Percentiles rank a stretch among this genome's conserved stretches.
phyloP scores from a whole-genome alignment of 2,797 vertebrate genomes.

The Octomys mimax region DNA sequence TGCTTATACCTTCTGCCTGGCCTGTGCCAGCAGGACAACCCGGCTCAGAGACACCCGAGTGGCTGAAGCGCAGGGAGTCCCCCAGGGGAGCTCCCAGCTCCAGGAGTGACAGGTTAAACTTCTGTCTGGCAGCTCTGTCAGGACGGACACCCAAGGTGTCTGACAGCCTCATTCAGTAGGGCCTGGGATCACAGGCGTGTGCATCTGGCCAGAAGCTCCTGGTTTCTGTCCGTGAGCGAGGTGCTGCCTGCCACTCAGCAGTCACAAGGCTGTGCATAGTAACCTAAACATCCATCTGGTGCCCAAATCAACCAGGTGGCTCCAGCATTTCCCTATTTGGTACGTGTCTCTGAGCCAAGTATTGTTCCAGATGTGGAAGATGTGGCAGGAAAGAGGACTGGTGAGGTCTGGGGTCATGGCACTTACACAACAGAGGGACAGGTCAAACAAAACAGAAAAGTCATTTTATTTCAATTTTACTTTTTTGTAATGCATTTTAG shows the following conservation, averaged over 20 bases:
- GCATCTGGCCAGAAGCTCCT: neutral
- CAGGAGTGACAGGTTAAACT: neutral
- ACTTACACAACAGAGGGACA: neutral
- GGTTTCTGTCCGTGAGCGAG: rapidly evolving
- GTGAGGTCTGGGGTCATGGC: neutral
- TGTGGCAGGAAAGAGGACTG: neutral
- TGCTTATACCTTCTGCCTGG: neutral
- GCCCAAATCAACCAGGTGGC: neutral
- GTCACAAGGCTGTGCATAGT: neutral
- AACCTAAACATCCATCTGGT: neutral
- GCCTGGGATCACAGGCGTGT: neutral
- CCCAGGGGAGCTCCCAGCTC: neutral
- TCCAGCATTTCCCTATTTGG: neutral
- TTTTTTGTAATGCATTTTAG: too few species aligned
- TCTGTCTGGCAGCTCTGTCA: neutral
- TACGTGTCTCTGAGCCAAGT: neutral
- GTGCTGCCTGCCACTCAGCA: neutral
- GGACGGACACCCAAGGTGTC: neutral
- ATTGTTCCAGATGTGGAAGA: neutral
- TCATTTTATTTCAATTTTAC: neutral
- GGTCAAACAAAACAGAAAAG: neutral
- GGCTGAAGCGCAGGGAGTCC: neutral
- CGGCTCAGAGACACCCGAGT: neutral
- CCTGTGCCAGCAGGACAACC: neutral
- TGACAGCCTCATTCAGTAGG: neutral